Percentiles rank a stretch among this genome's conserved stretches.
phyloP scores from a whole-genome alignment of 37 sponge, comb jelly and placozoan genomes.

The Tethya wilhelma region DNA sequence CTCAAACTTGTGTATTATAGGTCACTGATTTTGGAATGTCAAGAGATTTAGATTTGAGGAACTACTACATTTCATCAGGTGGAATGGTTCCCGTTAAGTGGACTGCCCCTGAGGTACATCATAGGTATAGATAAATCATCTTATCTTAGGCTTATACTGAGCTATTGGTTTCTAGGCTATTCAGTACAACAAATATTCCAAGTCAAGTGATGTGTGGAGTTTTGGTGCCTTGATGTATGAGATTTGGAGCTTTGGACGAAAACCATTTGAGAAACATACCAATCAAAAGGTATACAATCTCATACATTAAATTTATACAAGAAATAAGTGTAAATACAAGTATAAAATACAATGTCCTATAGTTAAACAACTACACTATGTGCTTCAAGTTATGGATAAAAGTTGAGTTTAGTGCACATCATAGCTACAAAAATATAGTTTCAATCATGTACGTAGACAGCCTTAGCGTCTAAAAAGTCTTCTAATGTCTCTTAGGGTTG shows the following conservation, averaged over 20 bases:
- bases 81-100: constrained; percentile 72
- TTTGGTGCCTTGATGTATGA: constrained; percentile 56
- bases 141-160: neutral
- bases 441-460: too few relatives aligned
- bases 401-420: neutral
- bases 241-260: constrained; percentile 59
- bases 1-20: constrained; percentile 27
- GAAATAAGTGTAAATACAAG: too few relatives aligned
- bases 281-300: constrained; percentile 23
- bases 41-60: constrained; percentile 24
- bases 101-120: constrained; percentile 82
- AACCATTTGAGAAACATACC: constrained; percentile 7
- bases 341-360: too few relatives aligned
- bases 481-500: too few relatives aligned
- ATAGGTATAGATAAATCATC: neutral
- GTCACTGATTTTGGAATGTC: constrained; percentile 80
- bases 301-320: too few relatives aligned
- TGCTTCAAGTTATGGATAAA: neutral
- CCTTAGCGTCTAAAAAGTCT: too few relatives aligned
- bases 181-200: constrained; percentile 41
- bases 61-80: constrained; percentile 48
- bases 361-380: too few relatives aligned
- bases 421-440: too few relatives aligned
- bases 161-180: constrained; percentile 14
- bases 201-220: constrained; percentile 58